phyloP scores from a whole-genome alignment of 2,113 vertebrate species.

The Ammospiza caudacuta region DNA sequence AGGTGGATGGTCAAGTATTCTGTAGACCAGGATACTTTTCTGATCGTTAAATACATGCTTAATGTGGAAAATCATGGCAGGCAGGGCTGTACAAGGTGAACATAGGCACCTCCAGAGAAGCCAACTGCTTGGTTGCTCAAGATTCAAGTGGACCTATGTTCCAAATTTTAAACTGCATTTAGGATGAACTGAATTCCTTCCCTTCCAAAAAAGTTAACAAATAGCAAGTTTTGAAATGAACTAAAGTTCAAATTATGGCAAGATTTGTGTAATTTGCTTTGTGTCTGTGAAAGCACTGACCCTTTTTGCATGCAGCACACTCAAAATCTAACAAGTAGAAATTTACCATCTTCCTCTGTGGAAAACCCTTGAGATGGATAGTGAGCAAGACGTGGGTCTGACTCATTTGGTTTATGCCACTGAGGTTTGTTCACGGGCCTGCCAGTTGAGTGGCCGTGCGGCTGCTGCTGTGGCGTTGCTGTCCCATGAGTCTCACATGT shows the following conservation, averaged over 20 bases:
- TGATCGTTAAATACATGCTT: not conserved
- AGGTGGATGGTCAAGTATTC: not conserved
- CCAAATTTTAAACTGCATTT: not conserved
- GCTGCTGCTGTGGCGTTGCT: conserved; percentile 61
- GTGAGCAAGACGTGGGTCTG: conserved; percentile 78
- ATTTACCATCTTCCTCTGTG: conserved; percentile 92
- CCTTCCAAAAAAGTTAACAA: not conserved
- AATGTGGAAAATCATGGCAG: not conserved
- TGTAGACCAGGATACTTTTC: not conserved
- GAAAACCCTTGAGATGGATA: conserved; percentile 78
- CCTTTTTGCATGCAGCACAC: not conserved
- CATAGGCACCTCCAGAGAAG: not conserved
- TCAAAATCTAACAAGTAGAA: conserved; percentile 34
- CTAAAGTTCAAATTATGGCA: not conserved
- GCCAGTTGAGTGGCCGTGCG: conserved; percentile 68
- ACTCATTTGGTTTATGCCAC: conserved; percentile 82
- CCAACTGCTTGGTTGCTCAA: not conserved
- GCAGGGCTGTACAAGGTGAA: not conserved
- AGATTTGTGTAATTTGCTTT: not conserved
- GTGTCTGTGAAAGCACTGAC: not conserved
- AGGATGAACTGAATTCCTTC: not conserved
- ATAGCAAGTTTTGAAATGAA: not conserved
- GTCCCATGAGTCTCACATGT: conserved; percentile 81
- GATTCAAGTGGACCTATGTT: not conserved
- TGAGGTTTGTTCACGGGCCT: conserved; percentile 76